Evolutionary conservation across 2,888 invertebrate genomes (phyloP), one percentile per base, ranked within the genome.

Genomic region (Cotesia congregata): DNA sequence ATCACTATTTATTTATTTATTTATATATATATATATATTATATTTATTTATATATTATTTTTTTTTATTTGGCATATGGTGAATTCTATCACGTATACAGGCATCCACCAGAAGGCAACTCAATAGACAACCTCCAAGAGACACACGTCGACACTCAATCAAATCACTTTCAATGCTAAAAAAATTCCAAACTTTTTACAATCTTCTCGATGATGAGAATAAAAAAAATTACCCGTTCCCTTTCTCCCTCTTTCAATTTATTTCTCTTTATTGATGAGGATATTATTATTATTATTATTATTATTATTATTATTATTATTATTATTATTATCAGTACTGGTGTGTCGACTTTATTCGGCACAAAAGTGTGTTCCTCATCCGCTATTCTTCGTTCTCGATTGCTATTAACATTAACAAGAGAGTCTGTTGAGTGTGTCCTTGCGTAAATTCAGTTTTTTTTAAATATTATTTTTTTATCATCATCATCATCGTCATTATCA

Each of bases 351-450:
- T 41, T 67, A 60, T 72, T 38, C 64, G 12, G 38, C 65, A 20
- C 12, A 30, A 65, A 65, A 65, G 38, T 20, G 41, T 40, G 50
- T 30, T 41, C 61, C 41, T 30, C 67, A 9, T 12, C 20, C 9
- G 17, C 20, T 72, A 41, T 70, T 60, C 62, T 39, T 50, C 68
- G 68, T 69, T 64, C 74, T 74, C 74, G 74, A 67, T 68, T 67
- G 67, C 74, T 67, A 74, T 74, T 68, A 69, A 69, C 64, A 62
- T 74, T 74, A 73, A 73, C 59, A 41, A 59, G 50, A 59, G 67
- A 73, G 65, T 20, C 67, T 75, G 72, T 80, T 80, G 84, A 84
- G 82, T 83, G 83, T 84, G 84, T 84, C 85, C 85, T 85, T 85
- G 85, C 83, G 83, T 83, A 84, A 84, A 85, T 85, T 85, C 85